Evolutionary conservation across 2,797 vertebrate species (phyloP).

Genomic region (Premnoplex brunnescens): DNA sequence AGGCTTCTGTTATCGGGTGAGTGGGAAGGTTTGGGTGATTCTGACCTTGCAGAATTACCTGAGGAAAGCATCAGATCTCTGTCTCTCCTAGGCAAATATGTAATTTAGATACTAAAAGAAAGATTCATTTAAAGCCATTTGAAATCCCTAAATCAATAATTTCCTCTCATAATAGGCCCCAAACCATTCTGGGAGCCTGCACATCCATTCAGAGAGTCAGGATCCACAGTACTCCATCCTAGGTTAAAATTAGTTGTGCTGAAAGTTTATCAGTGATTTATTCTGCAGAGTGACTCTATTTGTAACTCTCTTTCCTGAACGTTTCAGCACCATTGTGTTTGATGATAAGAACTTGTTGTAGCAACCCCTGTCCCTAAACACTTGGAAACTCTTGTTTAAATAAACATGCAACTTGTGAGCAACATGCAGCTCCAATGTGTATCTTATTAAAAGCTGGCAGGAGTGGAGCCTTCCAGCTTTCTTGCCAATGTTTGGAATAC

Average conservation of each 20-base stretch:
- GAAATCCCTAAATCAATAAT: slow-evolving; percentile 46
- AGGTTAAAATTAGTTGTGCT: slow-evolving; percentile 20
- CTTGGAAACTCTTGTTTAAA: slow-evolving; percentile 71
- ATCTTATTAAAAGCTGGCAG: slow-evolving; percentile 81
- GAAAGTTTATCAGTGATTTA: slow-evolving; percentile 70
- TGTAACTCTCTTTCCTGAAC: slow-evolving; percentile 24
- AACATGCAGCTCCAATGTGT: slow-evolving; percentile 79
- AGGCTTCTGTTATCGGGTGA: background rate
- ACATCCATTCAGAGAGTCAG: background rate
- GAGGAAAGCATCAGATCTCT: background rate
- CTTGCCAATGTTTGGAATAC: slow-evolving; percentile 65
- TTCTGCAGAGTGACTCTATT: slow-evolving; percentile 30
- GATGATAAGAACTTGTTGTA: slow-evolving; percentile 77
- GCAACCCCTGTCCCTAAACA: slow-evolving; percentile 78
- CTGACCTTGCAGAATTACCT: background rate
- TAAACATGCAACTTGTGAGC: slow-evolving; percentile 71
- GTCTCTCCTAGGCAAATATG: background rate
- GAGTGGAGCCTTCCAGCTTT: slow-evolving; percentile 62
- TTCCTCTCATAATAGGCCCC: background rate
- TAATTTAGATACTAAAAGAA: background rate
- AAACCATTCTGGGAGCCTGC: background rate
- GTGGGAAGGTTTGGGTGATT: background rate
- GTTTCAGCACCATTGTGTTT: slow-evolving; percentile 71
- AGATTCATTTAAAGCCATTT: slow-evolving; percentile 21
- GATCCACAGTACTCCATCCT: background rate